Evolutionary conservation across 1,140 invertebrate genomes (phyloP).

Genomic region (Plectrocnemia conspersa): DNA sequence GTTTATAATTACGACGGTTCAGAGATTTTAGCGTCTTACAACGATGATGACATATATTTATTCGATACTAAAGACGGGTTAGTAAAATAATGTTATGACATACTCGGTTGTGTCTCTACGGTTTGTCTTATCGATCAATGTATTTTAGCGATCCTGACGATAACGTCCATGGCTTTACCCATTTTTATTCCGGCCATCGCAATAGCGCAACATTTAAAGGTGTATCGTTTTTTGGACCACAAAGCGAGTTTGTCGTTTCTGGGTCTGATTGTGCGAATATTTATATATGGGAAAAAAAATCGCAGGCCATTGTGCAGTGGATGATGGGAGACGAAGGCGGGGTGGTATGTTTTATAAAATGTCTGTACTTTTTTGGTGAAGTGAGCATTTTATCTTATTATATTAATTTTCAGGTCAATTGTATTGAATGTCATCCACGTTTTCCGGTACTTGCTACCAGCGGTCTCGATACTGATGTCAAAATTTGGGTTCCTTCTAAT

Average conservation of each 20-base stretch:
- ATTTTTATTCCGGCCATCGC: constrained; percentile 74
- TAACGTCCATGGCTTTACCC: constrained; percentile 56
- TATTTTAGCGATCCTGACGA: constrained; percentile 30
- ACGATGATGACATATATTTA: constrained; percentile 90
- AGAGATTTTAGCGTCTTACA: constrained; percentile 88
- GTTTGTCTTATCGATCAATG: too few relatives aligned
- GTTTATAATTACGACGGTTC: constrained; percentile 88
- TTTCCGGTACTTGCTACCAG: constrained; percentile 85
- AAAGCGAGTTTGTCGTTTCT: constrained; percentile 85
- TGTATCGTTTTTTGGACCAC: constrained; percentile 89
- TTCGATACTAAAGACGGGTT: constrained; percentile 66
- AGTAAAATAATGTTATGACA: constrained; percentile 36
- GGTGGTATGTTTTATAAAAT: constrained; percentile 61
- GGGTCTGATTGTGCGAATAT: constrained; percentile 95
- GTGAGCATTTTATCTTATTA: constrained; percentile 11
- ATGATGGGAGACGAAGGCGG: constrained; percentile 80
- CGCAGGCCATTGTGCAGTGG: constrained; percentile 83
- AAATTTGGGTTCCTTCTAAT: constrained; percentile 84
- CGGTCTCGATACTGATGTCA: constrained; percentile 87
- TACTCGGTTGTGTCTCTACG: background rate
- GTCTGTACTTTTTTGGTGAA: background rate
- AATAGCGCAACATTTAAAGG: constrained; percentile 85
- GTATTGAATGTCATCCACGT: constrained; percentile 83
- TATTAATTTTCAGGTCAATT: constrained; percentile 82
- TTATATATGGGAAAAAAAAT: constrained; percentile 90